Base-by-base conservation (phyloP, 1,140 invertebrate genomes). In the Rhynchophorus ferrugineus region DNA sequence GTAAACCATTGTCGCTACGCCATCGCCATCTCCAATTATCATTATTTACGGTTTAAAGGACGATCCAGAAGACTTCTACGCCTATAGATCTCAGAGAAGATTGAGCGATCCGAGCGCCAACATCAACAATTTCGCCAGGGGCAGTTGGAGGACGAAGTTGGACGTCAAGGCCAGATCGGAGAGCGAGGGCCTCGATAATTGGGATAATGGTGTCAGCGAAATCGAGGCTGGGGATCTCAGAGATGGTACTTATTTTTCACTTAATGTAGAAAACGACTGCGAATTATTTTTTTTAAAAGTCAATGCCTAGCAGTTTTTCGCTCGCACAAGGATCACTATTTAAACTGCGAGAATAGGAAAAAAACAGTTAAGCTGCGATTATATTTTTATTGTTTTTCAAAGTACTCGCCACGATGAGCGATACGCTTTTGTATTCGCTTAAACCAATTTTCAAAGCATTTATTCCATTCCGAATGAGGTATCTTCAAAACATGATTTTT, bases 81-180 rank as follows among this genome's bases (percentile, higher is more conserved):
- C 87, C 51, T 88, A 87, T 62, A 75, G 84, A 11, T 66, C 78
- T 58, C 87, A 95, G 73, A 78, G 93, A 43, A 79, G 92, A 34
- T 78, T 95, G 57, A 95, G 91, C 66, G 93, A 97, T 74, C 92
- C 93, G 2, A 94, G 90, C 69, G 84, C 89, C 11, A 94, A 93
- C 72, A 73, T 95, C n/a, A 88, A 90, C 65, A 89, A 87, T 64
- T 94, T 88, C 66, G 83, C 89, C 7, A 80, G 89, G 22, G 85
- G 88, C 49, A 84, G 85, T 0, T 89, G 85, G 85, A 80, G 81
- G 61, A 82, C 83, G 1, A 76, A 73, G 41, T 66, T 75, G 44
- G 70, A 72, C 50, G 70, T 73, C 7, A 91, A 91, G 70, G 88
- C 91, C 35, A 81, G 90, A 55, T 95, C 91, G 9, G 92, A 95